Evolutionary conservation across 2,888 invertebrate species (phyloP), one percentile per base, ranked within the genome.

Genomic region (Heliconius ethilla): DNA sequence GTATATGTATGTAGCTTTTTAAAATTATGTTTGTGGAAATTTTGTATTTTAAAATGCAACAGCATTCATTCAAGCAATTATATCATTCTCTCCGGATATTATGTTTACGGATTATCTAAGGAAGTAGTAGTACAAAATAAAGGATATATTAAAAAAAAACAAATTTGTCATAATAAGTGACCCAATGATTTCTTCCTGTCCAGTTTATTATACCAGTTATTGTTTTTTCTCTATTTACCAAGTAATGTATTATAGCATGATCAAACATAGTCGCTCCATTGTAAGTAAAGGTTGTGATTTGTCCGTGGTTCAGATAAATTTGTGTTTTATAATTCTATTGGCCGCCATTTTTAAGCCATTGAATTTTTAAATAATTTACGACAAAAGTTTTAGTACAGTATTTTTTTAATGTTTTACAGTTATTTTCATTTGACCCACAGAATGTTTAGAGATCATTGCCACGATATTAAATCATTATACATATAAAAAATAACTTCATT

Each of bases 211-310:
- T 45, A 69, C 40, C 69, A 69, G 69, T 69, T 37, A 40, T 69
- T 25, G 13, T 25, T 63, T 63, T 63, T 63, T 27, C 18, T 63
- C 7, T 67, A 69, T 40, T 25, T 69, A 69, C 25, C 6, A 25
- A 25, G 13, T 40, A 67, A 25, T 40, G 40, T 67, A 45, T 67
- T 67, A 15, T 25, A 40, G 1, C n/a, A 18, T 69, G 18, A 40
- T 67, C 69, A 69, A 69, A 37, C 5, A 40, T 69, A 25, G 69
- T 69, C 7, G 25, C 45, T 45, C 69, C 40, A 45, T 45, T 69
- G 15, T 69, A 27, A 45, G 40, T 45, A 15, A 69, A 69, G 69
- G 69, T 69, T 69, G 69, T 69, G 69, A 69, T 69, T 45, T 15
- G 40, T 69, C 40, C 15, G 22, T 27, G 69, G 25, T 69, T 69